Evolutionary conservation across 1,140 invertebrate genomes (phyloP).

Genomic region (Zophobas atratus): DNA sequence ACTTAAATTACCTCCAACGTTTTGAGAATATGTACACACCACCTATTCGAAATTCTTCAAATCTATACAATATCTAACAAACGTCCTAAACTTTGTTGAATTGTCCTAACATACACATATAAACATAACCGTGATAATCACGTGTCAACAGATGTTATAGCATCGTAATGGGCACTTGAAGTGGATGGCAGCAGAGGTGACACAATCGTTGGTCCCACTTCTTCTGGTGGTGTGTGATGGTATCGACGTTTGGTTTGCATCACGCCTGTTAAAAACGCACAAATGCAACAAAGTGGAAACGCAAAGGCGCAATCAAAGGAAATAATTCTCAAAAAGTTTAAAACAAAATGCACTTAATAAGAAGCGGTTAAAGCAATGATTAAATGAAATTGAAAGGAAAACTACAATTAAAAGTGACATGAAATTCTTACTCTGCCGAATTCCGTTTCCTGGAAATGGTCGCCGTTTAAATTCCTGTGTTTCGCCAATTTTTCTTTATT

Average conservation of each 20-base stretch:
- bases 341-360: conserved; percentile 26
- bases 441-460: conserved; percentile 81
- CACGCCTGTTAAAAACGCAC: conserved; percentile 57
- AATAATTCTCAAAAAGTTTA: not conserved
- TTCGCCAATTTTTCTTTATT: conserved; percentile 85
- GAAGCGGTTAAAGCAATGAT: conserved; percentile 33
- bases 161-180: conserved; percentile 58
- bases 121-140: conserved; percentile 1
- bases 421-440: conserved; percentile 77
- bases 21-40: conserved; percentile 16
- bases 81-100: conserved; percentile 1
- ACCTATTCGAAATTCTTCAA: conserved; percentile 20
- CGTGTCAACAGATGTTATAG: conserved; percentile 52
- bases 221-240: conserved; percentile 46
- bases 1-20: not conserved
- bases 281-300: conserved; percentile 1
- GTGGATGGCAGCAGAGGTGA: conserved; percentile 61
- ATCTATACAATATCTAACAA: not conserved
- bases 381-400: conserved; percentile 38
- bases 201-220: conserved; percentile 50
- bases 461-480: conserved; percentile 76
- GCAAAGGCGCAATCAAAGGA: conserved; percentile 4
- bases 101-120: conserved; percentile 3
- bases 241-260: conserved; percentile 52
- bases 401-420: conserved; percentile 50